A percentile compares a stretch with the other conserved stretches of the same genome.
Conservation (phyloP, 92 coral and sea anemone species). For the Palythoa heliodiscus region DNA sequence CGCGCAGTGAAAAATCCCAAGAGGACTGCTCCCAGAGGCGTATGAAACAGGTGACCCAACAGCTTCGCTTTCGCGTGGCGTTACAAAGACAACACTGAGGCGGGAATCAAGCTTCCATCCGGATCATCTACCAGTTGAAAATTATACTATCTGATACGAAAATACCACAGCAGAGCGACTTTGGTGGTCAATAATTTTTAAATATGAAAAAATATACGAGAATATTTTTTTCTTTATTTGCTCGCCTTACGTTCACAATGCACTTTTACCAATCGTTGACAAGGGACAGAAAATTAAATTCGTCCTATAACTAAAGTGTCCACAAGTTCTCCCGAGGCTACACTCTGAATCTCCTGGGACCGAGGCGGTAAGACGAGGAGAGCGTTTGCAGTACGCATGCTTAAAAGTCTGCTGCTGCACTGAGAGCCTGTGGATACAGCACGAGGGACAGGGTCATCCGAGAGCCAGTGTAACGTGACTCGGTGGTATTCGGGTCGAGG, state of each 20-base stretch:
- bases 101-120: no score
- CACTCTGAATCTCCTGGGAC: conserved; percentile 58
- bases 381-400: conserved; percentile 98
- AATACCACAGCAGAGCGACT: no score
- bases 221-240: no score
- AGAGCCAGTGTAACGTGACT: conserved; percentile 85
- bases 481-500: conserved; percentile 95
- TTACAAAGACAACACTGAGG: no score
- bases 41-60: no score
- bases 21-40: no score
- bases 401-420: conserved; percentile 96
- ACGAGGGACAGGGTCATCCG: conserved; percentile 77
- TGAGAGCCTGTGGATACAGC: conserved; percentile 96
- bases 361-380: conserved; percentile 87
- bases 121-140: no score
- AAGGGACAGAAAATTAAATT: not conserved
- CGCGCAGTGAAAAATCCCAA: no score
- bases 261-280: not conserved
- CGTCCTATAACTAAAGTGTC: conserved; percentile 83
- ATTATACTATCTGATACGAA: no score
- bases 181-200: no score
- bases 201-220: no score
- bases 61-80: no score
- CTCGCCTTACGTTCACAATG: not conserved
- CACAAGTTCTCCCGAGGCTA: conserved; percentile 68